Base-by-base conservation (phyloP, 1,140 invertebrate species). In the Dreissena polymorpha region DNA sequence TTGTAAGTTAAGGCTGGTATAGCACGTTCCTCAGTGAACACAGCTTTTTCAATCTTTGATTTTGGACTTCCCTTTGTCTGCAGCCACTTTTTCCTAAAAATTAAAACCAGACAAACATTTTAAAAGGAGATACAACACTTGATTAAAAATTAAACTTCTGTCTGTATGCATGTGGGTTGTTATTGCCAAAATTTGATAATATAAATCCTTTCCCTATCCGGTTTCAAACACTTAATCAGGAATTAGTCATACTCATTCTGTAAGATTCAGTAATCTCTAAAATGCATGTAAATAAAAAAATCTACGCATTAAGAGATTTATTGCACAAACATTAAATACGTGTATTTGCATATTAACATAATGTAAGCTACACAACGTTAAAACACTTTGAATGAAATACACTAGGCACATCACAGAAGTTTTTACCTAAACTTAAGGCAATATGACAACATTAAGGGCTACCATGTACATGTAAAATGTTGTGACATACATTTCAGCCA, bases 401-500 rank as follows among this genome's bases (percentile, higher is more conserved):
- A 39, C 39, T 39, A 2, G 39, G 39, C 39, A 39, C 39, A 39
- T 39, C 39, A 39, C 8, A 39, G 39, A 39, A 39, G 39, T 39
- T 39, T 39, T 39, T 2, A 39, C 39, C 39, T 39, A n/a, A n/a
- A n/a, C n/a, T n/a, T 39, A 39, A 39, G 39, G 39, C 39, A 5
- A 39, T 39, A 39, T 39, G 2, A 39, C 39, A 39, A 39, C 39
- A 39, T 39, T 39, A 39, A 39, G 39, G 39, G 39, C 39, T 39
- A 39, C 39, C 2, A 39, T 39, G 39, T 8, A 39, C 39, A 39
- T 8, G 39, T 39, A 2, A 39, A 2, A 39, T 5, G 3, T 39
- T 8, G 8, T 39, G 39, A 93, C 94, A 94, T 94, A 96, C 96
- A 97, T 96, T 89, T 94, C 87, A 67, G 94, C 92, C 21, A 97